Base-by-base conservation (phyloP, 2,113 vertebrate genomes). In the Tyrannus savana region DNA sequence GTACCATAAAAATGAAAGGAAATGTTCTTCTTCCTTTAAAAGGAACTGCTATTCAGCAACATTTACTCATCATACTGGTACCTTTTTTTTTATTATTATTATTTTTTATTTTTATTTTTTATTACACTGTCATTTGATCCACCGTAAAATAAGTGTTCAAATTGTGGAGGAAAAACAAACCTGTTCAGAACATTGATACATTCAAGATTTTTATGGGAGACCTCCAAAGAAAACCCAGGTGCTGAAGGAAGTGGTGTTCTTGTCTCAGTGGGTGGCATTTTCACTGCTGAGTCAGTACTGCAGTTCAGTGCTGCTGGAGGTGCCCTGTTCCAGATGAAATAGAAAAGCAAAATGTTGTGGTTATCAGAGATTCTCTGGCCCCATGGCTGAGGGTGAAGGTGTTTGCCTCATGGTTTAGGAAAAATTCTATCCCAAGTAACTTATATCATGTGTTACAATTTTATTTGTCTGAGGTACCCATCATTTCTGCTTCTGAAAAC, bases 181-280 rank as follows among this genome's bases (percentile, higher is more conserved):
- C 71, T 60, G 7, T 85, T 73, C 27, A 35, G 67, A 95, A 84
- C 71, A 59, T 63, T 67, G 30, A 87, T 89, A 69, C 22, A 47
- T 64, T 91, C 33, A 71, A 50, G n/a, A 47, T 47, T 95, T 87
- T 90, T 79, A 94, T 92, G 95, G 60, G 84, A 94, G 31, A 47
- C 79, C 71, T 97, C 96, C 95, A 96, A 93, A 93, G 96, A 96
- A 97, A 95, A 93, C 37, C 85, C 67, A 89, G 72, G 79, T 92
- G 76, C 53, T 87, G 82, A 77, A 92, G 69, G 89, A 97, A 97
- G 71, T 91, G 60, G 56, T 75, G 31, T 72, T 88, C 27, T 60
- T 64, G 64, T 68, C 95, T 94, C 55, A 24, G 92, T 97, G 97
- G 97, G 97, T 98, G 97, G 95, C 89, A 97, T 97, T 97, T 94